phyloP scores from a whole-genome alignment of 2,113 vertebrate genomes.

The Pterocles orientalis region DNA sequence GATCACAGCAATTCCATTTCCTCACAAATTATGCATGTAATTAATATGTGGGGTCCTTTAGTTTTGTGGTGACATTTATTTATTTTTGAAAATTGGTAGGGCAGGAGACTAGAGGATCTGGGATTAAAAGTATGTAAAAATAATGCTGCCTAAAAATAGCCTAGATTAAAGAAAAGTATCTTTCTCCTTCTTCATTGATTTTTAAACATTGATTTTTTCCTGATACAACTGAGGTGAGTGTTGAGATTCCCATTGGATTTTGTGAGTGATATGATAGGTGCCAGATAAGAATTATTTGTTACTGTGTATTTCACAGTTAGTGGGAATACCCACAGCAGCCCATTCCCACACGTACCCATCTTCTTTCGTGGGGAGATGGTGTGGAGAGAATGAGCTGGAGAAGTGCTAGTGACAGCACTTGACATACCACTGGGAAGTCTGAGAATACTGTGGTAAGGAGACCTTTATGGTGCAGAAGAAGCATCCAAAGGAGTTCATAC shows the following conservation, averaged over 20 bases:
- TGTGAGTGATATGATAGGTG: neutral
- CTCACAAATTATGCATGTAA: neutral
- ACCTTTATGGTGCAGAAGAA: neutral
- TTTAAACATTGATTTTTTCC: neutral
- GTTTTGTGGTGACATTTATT: neutral
- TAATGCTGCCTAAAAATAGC: neutral
- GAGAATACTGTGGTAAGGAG: neutral
- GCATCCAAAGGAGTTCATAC: neutral
- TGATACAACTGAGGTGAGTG: neutral
- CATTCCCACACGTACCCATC: neutral
- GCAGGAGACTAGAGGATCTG: neutral
- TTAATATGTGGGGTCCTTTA: neutral
- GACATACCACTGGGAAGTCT: neutral
- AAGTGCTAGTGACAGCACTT: neutral
- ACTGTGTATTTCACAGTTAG: neutral
- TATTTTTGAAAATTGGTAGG: neutral
- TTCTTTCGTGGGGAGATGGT: neutral
- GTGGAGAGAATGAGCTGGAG: neutral
- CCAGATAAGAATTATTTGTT: neutral
- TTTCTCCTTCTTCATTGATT: neutral
- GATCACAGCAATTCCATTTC: slow-evolving; percentile 10
- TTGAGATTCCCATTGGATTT: neutral
- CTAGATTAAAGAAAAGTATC: neutral
- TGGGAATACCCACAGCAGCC: neutral
- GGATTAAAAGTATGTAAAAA: neutral